Base-by-base conservation (phyloP, 2,797 vertebrate genomes). In the Clamator glandarius region DNA sequence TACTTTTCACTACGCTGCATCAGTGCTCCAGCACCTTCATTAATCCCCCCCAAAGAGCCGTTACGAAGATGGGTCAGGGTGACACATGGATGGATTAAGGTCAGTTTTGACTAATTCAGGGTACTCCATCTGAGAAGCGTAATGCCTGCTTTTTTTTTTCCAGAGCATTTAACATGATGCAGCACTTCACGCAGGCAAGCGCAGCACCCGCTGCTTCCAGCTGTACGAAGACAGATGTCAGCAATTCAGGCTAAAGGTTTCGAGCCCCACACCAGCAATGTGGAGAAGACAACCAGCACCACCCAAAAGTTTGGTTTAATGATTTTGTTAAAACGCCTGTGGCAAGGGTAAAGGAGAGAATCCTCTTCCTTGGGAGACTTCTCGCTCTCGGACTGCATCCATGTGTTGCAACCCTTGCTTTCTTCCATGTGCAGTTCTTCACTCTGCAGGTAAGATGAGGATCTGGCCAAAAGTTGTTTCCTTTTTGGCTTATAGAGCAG, bases 21-120 rank as follows among this genome's bases (percentile, higher is more conserved):
- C 89, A 31, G 73, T 24, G 73, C 69, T 84, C 58, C 89, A 69
- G 73, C 69, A 90, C 61, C 83, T 68, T 54, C 83, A 93, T 91
- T 87, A 91, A 90, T 92, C 82, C 88, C 95, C 86, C 73, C 83
- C 78, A 74, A 77, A 18, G 44, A 11, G 75, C 88, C 14, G 7
- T 84, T 61, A 42, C 1, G 76, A 87, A 93, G 85, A 88, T 20
- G 80, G 87, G 85, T 80, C 55, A 64, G 85, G 90, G 83, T 90
- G 94, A 92, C 69, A 81, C 57, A 15, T 21, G 76, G 87, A 84
- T 75, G 83, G 93, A 91, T 96, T 28, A 88, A 96, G 89, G 91
- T 92, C 95, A 88, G 66, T 90, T 93, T 78, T 81, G 82, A 81
- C 89, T 94, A 68, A 92, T 91, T 94, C 73, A 25, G 79, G 62